These are phyloP conservation scores for Cerastis leucographa DNA, from an alignment of 2,888 invertebrate genomes.

Conservation along the genomic window DNA sequence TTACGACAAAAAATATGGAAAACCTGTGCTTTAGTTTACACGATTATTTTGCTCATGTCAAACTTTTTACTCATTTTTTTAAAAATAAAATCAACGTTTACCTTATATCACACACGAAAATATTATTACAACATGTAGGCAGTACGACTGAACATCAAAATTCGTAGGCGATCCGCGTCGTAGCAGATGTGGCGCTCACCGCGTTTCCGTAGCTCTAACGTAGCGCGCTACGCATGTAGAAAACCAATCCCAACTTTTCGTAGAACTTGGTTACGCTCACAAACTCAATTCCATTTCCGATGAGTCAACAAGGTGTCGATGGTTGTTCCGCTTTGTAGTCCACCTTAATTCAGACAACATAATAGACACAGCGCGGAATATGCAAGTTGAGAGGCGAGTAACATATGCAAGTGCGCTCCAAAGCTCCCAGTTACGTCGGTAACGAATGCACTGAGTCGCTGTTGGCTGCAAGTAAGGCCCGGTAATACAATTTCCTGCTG, in stretches of 20 bases:
- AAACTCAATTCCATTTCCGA: slow-evolving; percentile 59
- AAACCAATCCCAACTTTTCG: slow-evolving; percentile 60
- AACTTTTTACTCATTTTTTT: slow-evolving; percentile 13
- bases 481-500: slow-evolving; percentile 88
- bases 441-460: slow-evolving; percentile 87
- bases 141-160: slow-evolving; percentile 40
- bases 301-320: slow-evolving; percentile 61
- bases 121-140: slow-evolving; percentile 30
- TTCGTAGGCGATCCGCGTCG: slow-evolving; percentile 52
- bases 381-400: slow-evolving; percentile 65
- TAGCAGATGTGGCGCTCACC: slow-evolving; percentile 55
- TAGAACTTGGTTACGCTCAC: slow-evolving; percentile 48
- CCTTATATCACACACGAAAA: slow-evolving; percentile 2
- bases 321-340: slow-evolving; percentile 51
- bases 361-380: slow-evolving; percentile 34
- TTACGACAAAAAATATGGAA: slow-evolving; percentile 17
- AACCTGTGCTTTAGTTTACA: slow-evolving; percentile 15
- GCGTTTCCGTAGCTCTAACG: slow-evolving; percentile 51
- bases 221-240: slow-evolving; percentile 62
- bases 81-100: slow-evolving; percentile 1
- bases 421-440: slow-evolving; percentile 78
- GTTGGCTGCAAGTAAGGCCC: slow-evolving; percentile 77
- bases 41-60: slow-evolving; percentile 19
- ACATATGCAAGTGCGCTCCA: slow-evolving; percentile 77
- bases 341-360: slow-evolving; percentile 41